Base-by-base conservation (phyloP, 1,140 invertebrate genomes). In the Drosophila malerkotliana region DNA sequence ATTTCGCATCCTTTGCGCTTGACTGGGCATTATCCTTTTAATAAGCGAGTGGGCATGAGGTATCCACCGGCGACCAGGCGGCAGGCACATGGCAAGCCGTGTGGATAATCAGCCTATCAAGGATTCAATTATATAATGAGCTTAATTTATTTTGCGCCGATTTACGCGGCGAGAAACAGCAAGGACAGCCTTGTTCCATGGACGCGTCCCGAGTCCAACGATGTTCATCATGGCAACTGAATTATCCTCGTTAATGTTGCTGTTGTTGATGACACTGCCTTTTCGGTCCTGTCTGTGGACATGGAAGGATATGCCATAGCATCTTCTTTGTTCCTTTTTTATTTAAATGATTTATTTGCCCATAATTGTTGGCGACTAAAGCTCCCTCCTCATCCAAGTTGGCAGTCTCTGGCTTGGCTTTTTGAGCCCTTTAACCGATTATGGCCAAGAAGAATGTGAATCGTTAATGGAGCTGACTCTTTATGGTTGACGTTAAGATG, bases 21-120 rank as follows among this genome's bases (percentile, higher is more conserved):
- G 83, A 79, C 78, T 83, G 82, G 51, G 63, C 79, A 76, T 88
- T 83, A 87, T 87, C 82, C 82, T 88, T 88, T 83, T 88, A 87
- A 87, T 77, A 73, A 87, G 64, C 83, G 66, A 28, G 48, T 30
- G 56, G 37, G 53, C 64, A 61, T 48, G 48, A 39, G 55, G 54
- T 24, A 10, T 47, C 7, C 44, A 21, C 44, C 44, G 44, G 44
- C 44, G 44, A 21, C 44, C 12, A 28, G 39, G 37, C n/a, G 32
- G 6, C 28, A 59, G 56, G 54, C 66, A 66, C 63, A 72, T 53
- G 75, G 54, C 74, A 63, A 89, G 73, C 80, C 85, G 85, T 81
- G 85, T 80, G 80, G 84, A 90, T 89, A 89, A 89, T 89, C 77
- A 85, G 84, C 85, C 84, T 90, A 63, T 66, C 39, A 69, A 75